Base-by-base conservation (phyloP, 2,888 invertebrate species). In the Thalpophila matura region DNA sequence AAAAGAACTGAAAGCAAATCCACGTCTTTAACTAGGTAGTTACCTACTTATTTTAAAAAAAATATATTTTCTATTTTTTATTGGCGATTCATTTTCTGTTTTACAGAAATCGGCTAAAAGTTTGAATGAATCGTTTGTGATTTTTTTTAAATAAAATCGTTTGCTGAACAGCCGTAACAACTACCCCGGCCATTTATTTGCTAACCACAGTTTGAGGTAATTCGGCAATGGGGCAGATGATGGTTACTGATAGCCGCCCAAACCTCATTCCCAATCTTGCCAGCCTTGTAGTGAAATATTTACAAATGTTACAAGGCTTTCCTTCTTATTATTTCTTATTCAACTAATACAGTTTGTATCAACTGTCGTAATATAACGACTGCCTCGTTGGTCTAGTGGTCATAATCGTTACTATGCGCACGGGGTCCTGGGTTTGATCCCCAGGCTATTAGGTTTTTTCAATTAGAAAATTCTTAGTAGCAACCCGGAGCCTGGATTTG, bases 161-260 rank as follows among this genome's bases (percentile, higher is more conserved):
- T n/a, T n/a, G 7, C 22, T 27, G 7, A 33, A 18, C 16, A 31
- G 4, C 45, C 18, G 45, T 37, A 33, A 54, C 24, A 53, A n/a
- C 27, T 49, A 62, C 56, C 47, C 29, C 38, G 6, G 33, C 20
- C 27, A 56, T 59, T 68, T 29, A 45, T 45, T 45, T 47, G 37
- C 1, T 22, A 53, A 42, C 14, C 35, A 55, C 40, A 54, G 42
- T 31, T 38, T 9, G 20, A 16, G 9, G 14, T 2, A 31, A 42
- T 35, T 27, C 31, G 9, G 31, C 35, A 33, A 20, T 45, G 43
- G 9, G n/a, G 14, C 3, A 26, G 10, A 2, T 37, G 50, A 57
- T 61, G 24, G 56, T 61, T 40, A 51, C 35, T 40, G 31, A 60
- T 60, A 31, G 1, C 33, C 18, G 24, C 29, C 27, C 9, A 14